These are phyloP conservation scores for Opisthocomus hoazin DNA, from an alignment of 2,113 vertebrate species.

Conservation along the genomic window DNA sequence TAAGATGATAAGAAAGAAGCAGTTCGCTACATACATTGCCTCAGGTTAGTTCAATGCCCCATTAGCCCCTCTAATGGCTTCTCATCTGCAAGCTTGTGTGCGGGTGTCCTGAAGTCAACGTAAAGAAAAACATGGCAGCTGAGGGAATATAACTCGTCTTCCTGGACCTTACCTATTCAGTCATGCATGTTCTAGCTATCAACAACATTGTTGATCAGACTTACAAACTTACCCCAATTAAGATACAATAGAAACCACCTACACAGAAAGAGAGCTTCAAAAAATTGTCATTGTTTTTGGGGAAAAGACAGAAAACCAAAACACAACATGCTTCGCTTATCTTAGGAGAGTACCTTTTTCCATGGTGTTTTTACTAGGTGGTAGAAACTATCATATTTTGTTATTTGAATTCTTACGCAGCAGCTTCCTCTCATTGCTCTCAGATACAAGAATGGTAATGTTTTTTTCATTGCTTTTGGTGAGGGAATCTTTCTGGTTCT, in stretches of 20 bases:
- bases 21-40: constrained; percentile 32
- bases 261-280: not conserved
- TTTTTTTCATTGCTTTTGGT: not conserved
- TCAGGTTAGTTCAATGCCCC: constrained; percentile 64
- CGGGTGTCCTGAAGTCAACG: not conserved
- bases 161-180: not conserved
- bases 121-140: not conserved
- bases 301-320: not conserved
- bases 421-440: not conserved
- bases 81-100: constrained; percentile 28
- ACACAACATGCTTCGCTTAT: not conserved
- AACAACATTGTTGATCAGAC: not conserved
- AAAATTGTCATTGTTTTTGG: not conserved
- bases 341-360: not conserved
- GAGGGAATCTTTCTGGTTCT: not conserved
- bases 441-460: not conserved
- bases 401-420: not conserved
- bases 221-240: not conserved
- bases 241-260: not conserved
- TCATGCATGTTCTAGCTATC: not conserved
- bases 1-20: constrained; percentile 56
- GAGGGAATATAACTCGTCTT: not conserved
- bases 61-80: constrained; percentile 72
- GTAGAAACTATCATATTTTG: not conserved
- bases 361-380: not conserved